These are phyloP conservation scores for Passer domesticus DNA, from an alignment of 2,113 vertebrate species.

Conservation along the genomic window DNA sequence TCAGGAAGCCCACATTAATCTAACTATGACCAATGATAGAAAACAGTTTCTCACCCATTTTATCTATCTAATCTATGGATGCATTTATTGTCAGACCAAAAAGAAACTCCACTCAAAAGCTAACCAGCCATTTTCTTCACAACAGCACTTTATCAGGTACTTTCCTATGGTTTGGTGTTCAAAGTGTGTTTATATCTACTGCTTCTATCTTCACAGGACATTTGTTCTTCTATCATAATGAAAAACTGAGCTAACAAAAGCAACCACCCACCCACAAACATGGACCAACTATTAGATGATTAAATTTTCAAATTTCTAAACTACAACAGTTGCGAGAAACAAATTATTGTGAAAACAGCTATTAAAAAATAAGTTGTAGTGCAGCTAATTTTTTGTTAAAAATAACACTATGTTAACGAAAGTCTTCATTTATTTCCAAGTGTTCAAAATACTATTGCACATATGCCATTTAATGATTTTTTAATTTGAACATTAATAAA, in stretches of 20 bases:
- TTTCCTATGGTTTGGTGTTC: not conserved
- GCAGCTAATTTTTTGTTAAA: not conserved
- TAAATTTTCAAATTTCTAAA: not conserved
- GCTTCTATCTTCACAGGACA: not conserved
- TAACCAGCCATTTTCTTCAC: not conserved
- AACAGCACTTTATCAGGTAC: not conserved
- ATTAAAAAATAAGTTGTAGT: not conserved
- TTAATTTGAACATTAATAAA: constrained; percentile 68
- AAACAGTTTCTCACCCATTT: not conserved
- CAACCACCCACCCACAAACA: not conserved
- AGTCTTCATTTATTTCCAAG: not conserved
- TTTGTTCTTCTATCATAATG: not conserved
- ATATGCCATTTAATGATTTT: not conserved
- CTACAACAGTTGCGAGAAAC: not conserved
- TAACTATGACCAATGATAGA: not conserved
- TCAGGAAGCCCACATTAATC: not conserved
- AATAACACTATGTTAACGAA: not conserved
- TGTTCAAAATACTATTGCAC: constrained; percentile 47
- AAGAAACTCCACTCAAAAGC: not conserved
- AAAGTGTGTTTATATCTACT: not conserved
- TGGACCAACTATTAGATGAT: not conserved
- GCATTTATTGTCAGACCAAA: not conserved
- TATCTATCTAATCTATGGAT: not conserved
- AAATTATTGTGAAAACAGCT: not conserved
- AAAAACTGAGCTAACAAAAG: not conserved